Conservation (phyloP, 2,888 invertebrate genomes). For the Anarsia innoxiella region DNA sequence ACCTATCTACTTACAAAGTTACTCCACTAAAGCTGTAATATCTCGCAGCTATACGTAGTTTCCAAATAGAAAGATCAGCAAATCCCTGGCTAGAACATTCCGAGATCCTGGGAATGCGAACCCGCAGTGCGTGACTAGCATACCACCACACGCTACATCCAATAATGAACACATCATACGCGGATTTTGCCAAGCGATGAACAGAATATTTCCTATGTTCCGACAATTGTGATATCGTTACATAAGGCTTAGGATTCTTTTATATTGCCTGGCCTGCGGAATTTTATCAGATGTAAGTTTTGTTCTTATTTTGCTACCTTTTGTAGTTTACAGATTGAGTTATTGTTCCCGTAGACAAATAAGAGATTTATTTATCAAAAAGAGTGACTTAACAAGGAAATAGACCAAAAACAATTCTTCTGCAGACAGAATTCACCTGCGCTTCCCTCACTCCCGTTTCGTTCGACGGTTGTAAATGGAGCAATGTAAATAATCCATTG, state of each 20-base stretch:
- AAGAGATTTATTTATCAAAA: too few relatives aligned
- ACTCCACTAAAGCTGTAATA: too few relatives aligned
- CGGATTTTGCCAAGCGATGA: slow-evolving; percentile 3
- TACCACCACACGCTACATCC: not conserved
- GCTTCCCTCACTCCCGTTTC: slow-evolving; percentile 22
- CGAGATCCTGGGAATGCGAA: not conserved
- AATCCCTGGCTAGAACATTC: slow-evolving; percentile 1
- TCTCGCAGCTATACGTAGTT: not conserved
- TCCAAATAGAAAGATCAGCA: not conserved
- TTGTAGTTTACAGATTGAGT: too few relatives aligned
- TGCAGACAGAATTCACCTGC: too few relatives aligned
- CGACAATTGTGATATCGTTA: not conserved
- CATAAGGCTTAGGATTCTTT: not conserved
- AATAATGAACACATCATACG: slow-evolving; percentile 14
- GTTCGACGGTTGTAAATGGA: slow-evolving; percentile 28
- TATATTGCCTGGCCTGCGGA: too few relatives aligned
- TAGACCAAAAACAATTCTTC: too few relatives aligned
- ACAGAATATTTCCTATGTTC: not conserved
- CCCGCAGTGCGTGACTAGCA: not conserved
- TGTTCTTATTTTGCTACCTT: too few relatives aligned
- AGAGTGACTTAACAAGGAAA: too few relatives aligned
- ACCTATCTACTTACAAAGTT: too few relatives aligned
- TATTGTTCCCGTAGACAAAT: too few relatives aligned
- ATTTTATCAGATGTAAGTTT: too few relatives aligned
- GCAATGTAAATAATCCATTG: slow-evolving; percentile 44